Evolutionary conservation across 2,113 vertebrate species (phyloP).

Genomic region (Symphodus melops): DNA sequence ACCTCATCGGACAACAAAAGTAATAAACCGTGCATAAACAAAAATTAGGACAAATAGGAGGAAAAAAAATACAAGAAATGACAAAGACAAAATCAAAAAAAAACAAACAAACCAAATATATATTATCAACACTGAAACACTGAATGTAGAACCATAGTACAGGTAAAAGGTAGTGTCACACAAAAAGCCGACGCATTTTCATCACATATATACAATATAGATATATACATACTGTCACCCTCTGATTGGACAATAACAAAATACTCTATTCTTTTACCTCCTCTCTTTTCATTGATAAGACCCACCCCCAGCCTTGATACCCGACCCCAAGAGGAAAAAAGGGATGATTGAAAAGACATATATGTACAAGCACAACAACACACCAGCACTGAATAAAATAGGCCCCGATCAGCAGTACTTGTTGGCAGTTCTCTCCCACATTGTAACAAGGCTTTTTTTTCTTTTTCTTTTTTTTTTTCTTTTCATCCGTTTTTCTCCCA

Average conservation of each 20-base stretch:
- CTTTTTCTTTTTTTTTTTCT: constrained; percentile 21
- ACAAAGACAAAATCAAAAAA: constrained; percentile 83
- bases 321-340: constrained; percentile 83
- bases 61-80: constrained; percentile 79
- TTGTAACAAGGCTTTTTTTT: constrained; percentile 77
- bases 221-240: constrained; percentile 94
- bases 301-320: constrained; percentile 78
- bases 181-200: constrained; percentile 92
- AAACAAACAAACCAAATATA: constrained; percentile 83
- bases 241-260: constrained; percentile 95
- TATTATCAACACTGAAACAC: constrained; percentile 96
- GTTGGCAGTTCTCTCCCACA: constrained; percentile 86
- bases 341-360: constrained; percentile 89
- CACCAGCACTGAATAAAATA: constrained; percentile 90
- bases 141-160: constrained; percentile 94
- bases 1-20: constrained; percentile 90
- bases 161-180: constrained; percentile 92
- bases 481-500: constrained; percentile 16
- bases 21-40: constrained; percentile 97
- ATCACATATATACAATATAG: constrained; percentile 98
- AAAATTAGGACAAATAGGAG: constrained; percentile 72
- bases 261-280: constrained; percentile 90
- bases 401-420: constrained; percentile 85
- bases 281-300: constrained; percentile 78
- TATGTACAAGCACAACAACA: constrained; percentile 95